phyloP scores from a whole-genome alignment of 2,888 invertebrate species.

The Pasiphila rectangulata region DNA sequence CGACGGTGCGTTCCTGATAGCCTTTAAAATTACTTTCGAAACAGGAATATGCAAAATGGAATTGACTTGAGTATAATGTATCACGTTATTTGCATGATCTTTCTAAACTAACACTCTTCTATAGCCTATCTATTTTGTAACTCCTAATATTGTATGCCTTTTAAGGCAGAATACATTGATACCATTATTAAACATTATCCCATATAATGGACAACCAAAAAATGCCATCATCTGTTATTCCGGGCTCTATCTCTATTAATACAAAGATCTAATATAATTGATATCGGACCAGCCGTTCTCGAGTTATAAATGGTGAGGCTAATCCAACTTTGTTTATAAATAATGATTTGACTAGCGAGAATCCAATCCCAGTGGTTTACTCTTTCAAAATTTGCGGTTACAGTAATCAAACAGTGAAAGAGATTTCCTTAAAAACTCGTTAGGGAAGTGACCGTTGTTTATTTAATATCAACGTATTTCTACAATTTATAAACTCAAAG shows the following conservation, averaged over 20 bases:
- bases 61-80: slow-evolving; percentile 24
- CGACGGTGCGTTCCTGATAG: slow-evolving; percentile 57
- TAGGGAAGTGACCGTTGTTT: slow-evolving; percentile 30
- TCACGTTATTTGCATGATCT: slow-evolving; percentile 25
- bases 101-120: no score
- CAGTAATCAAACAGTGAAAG: slow-evolving; percentile 19
- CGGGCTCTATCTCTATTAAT: no score
- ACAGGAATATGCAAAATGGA: slow-evolving; percentile 46
- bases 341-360: background rate
- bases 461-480: slow-evolving; percentile 30
- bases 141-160: no score
- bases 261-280: no score
- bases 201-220: no score
- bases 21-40: slow-evolving; percentile 69
- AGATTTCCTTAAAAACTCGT: slow-evolving; percentile 23
- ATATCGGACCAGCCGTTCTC: no score
- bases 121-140: no score
- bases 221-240: no score
- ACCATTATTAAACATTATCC: no score
- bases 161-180: no score
- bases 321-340: no score
- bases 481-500: slow-evolving; percentile 36
- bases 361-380: background rate
- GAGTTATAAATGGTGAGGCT: no score
- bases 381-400: background rate